Base-by-base conservation (phyloP, 2,797 vertebrate species). In the Mallotus villosus region DNA sequence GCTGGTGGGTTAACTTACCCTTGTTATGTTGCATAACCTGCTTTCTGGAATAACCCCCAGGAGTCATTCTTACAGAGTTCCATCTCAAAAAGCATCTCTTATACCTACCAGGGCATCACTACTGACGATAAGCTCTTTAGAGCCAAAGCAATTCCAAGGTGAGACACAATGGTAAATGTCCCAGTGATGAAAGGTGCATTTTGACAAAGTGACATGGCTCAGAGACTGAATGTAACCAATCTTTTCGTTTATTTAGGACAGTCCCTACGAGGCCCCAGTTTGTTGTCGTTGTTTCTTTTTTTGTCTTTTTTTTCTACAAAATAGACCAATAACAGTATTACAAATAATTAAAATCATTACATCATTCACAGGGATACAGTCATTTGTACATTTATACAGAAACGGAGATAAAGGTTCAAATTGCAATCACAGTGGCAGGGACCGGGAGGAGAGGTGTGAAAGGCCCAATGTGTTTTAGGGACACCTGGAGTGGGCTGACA, bases 311-410 rank as follows among this genome's bases (percentile, higher is more conserved):
- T 71, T 81, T 83, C 82, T 89, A 88, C 81, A 90, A 91, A 91
- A 90, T 88, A 88, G 90, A 88, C 75, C 74, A 83, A 80, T 84
- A 81, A 89, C 84, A 86, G 84, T 86, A 91, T 88, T 86, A 89
- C 83, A 91, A 89, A 90, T 88, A 83, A 79, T 84, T 85, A 25
- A 82, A 86, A 79, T 78, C 37, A 63, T 82, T 84, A 87, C 84
- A 81, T 88, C 77, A 79, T 90, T 87, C 83, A 91, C 89, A 88
- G 73, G 83, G 85, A 81, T 76, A 82, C 81, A 84, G 87, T 82
- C 74, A 84, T 88, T 85, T 87, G 71, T 89, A 89, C 87, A 90
- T 90, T 85, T 90, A 84, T 90, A 89, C 86, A 92, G 77, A 82
- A 82, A 82, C 75, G 74, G n/a, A 68, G 63, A 63, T 64, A 78